Base-by-base conservation (phyloP, 2,888 invertebrate species). In the Margaritifera margaritifera region DNA sequence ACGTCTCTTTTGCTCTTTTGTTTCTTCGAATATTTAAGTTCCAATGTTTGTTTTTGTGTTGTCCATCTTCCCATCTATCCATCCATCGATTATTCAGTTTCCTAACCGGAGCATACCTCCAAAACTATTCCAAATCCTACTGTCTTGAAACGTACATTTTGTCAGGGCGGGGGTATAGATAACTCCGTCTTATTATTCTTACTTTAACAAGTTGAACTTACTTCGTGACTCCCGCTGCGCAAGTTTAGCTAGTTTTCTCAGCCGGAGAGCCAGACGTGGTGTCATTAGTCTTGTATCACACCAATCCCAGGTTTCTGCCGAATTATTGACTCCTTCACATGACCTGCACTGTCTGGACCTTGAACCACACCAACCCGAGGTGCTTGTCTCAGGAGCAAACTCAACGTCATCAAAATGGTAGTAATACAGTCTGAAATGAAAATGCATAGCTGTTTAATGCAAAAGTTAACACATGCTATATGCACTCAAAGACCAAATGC, bases 201-300 rank as follows among this genome's bases (percentile, higher is more conserved):
- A n/a, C 19, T 22, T 25, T 59, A 24, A 25, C 20, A 50, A 8
- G 51, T 6, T 51, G 24, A n/a, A 64, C 31, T 4, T 66, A 61
- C 66, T 61, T 66, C 54, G 31, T 22, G 53, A 59, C 18, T 66
- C 55, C 31, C n/a, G 24, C 0, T 20, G 11, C 11, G 66, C 61
- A 31, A 60, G 51, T 54, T 60, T 51, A 25, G 60, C 66, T 15
- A 66, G 42, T 52, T 53, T 27, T n/a, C 60, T 51, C 20, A 66
- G 59, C 20, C 57, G 25, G 18, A 66, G 59, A 6, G 66, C 66
- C 24, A 66, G 27, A 50, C 66, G 51, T 22, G 66, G 60, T n/a
- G 66, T 59, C 53, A 53, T 66, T 6, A 66, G 18, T 18, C 66
- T n/a, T 20, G 59, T 66, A 24, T 51, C 60, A 51, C 66, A 66